phyloP scores from a whole-genome alignment of 2,113 vertebrate genomes.

The Pristiophorus japonicus region DNA sequence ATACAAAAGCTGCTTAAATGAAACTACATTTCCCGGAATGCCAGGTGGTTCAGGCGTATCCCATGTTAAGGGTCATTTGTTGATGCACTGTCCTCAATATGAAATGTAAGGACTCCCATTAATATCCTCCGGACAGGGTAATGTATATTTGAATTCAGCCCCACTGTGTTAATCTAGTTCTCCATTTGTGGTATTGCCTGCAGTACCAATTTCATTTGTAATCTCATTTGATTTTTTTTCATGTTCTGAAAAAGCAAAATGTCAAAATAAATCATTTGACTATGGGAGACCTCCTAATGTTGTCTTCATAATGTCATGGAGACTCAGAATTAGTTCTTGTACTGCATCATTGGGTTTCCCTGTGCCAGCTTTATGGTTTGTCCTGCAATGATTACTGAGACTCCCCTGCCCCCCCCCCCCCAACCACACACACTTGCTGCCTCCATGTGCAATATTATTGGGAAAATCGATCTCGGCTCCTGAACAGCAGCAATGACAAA shows the following conservation, averaged over 20 bases:
- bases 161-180: constrained; percentile 35
- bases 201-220: constrained; percentile 37
- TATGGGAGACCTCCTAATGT: constrained; percentile 8
- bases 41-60: constrained; percentile 30
- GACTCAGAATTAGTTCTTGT: neutral
- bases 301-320: constrained; percentile 8
- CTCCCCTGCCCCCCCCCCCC: too few relatives aligned
- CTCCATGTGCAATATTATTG: neutral
- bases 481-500: neutral
- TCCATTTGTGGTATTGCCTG: constrained; percentile 38
- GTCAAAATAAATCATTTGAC: constrained; percentile 38
- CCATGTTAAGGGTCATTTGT: constrained; percentile 32
- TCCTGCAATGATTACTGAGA: neutral
- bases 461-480: neutral
- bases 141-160: constrained; percentile 35
- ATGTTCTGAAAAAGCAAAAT: constrained; percentile 37
- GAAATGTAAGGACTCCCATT: constrained; percentile 30
- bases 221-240: constrained; percentile 37
- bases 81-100: constrained; percentile 27
- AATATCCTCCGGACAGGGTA: constrained; percentile 33
- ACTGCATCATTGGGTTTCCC: constrained; percentile 7
- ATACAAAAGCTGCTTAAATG: constrained; percentile 37
- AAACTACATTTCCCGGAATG: constrained; percentile 35
- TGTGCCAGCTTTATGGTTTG: neutral
- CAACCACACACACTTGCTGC: neutral